Conservation (phyloP, 2,113 vertebrate species). For the cat (Felis catus) region F.catus_Fca126_mat1.0 CM031413.1:48955501-48956000, state of each 20-base stretch:
- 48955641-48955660: neutral
- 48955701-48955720: neutral
- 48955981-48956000: neutral
- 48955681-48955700: neutral
- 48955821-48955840: neutral
- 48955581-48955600: neutral
- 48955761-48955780: neutral
- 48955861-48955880: neutral
- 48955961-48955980: neutral
- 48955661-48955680: neutral
- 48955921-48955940: neutral
- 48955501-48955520: neutral
- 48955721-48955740: neutral
- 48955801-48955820: neutral
- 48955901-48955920: neutral
- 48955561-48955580: neutral
- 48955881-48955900: neutral
- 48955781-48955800: neutral
- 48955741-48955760: neutral
- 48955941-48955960: neutral
- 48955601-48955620: neutral
- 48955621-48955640: neutral
- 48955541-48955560: neutral
- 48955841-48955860: neutral
- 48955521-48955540: neutral